phyloP scores from a whole-genome alignment of 1,140 invertebrate genomes.

The Drosophila pandora region DNA sequence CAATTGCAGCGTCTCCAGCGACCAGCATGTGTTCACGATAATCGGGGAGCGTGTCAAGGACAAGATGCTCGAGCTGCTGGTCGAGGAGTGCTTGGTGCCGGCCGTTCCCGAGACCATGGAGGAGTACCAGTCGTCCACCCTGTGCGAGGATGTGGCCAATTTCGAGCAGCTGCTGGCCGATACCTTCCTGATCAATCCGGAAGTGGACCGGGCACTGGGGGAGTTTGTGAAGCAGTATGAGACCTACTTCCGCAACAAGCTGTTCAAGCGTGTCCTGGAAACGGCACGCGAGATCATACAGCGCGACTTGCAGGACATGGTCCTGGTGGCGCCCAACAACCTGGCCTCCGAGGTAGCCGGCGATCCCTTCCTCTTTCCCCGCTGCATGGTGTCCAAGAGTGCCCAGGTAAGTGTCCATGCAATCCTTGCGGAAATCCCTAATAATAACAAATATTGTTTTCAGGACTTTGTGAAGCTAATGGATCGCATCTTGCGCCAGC shows the following conservation, averaged over 20 bases:
- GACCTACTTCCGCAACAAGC: conserved; percentile 90
- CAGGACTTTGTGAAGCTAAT: conserved; percentile 89
- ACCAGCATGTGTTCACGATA: conserved; percentile 86
- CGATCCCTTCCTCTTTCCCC: conserved; percentile 84
- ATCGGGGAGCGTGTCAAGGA: conserved; percentile 87
- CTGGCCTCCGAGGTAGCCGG: conserved; percentile 65
- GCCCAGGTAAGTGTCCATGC: conserved; percentile 51
- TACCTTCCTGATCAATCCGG: conserved; percentile 78
- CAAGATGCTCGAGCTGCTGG: conserved; percentile 88
- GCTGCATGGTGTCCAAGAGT: conserved; percentile 87
- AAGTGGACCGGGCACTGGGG: conserved; percentile 85
- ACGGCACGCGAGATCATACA: conserved; percentile 90
- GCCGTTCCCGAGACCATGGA: conserved; percentile 90
- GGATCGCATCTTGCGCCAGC: conserved; percentile 89
- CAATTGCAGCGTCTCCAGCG: conserved; percentile 84
- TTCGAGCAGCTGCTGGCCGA: conserved; percentile 88
- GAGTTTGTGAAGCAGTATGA: conserved; percentile 92
- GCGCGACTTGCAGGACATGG: conserved; percentile 91
- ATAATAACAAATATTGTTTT: not conserved
- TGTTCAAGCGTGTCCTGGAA: conserved; percentile 89
- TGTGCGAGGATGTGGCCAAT: conserved; percentile 87
- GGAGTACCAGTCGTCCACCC: conserved; percentile 87
- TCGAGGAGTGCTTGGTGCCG: conserved; percentile 89
- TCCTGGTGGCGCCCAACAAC: conserved; percentile 85
- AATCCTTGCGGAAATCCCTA: too few relatives aligned